Conservation (phyloP, 1,140 invertebrate genomes). For the Eumaeus atala region DNA sequence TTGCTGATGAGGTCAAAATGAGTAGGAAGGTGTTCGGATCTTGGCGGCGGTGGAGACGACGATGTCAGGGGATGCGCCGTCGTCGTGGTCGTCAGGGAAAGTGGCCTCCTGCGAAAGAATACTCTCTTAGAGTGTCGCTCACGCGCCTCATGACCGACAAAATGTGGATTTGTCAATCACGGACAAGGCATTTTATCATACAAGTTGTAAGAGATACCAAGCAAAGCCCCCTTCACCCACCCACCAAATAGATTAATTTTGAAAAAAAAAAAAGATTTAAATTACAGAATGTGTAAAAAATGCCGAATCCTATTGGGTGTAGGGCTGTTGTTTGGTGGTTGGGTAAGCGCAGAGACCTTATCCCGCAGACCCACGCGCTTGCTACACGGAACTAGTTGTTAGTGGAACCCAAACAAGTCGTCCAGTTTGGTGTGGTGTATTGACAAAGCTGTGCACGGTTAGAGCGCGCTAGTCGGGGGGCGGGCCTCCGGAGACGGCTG, state of each 20-base stretch:
- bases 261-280: slow-evolving; percentile 23
- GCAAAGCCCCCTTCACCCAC: slow-evolving; percentile 75
- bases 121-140: slow-evolving; percentile 48
- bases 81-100: slow-evolving; percentile 73
- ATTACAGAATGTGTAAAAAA: slow-evolving; percentile 9
- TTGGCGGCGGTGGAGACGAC: slow-evolving; percentile 67
- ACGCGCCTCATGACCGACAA: slow-evolving; percentile 12
- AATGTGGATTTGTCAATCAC: slow-evolving; percentile 2
- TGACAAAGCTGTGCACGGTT: slow-evolving; percentile 32
- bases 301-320: slow-evolving; percentile 59
- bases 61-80: slow-evolving; percentile 69
- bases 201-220: slow-evolving; percentile 68
- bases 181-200: slow-evolving; percentile 5
- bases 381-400: slow-evolving; percentile 22
- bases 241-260: slow-evolving; percentile 69
- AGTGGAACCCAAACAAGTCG: slow-evolving; percentile 32
- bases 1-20: slow-evolving; percentile 72
- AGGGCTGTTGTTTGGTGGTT: slow-evolving; percentile 74
- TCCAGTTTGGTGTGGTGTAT: slow-evolving; percentile 30
- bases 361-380: slow-evolving; percentile 63
- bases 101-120: slow-evolving; percentile 60
- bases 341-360: slow-evolving; percentile 65
- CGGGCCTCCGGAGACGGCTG: slow-evolving; percentile 68
- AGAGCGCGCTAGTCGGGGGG: slow-evolving; percentile 61
- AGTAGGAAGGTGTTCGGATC: slow-evolving; percentile 69